Base-by-base conservation (phyloP, 1,140 invertebrate species). In the Acyrthosiphon pisum region DNA sequence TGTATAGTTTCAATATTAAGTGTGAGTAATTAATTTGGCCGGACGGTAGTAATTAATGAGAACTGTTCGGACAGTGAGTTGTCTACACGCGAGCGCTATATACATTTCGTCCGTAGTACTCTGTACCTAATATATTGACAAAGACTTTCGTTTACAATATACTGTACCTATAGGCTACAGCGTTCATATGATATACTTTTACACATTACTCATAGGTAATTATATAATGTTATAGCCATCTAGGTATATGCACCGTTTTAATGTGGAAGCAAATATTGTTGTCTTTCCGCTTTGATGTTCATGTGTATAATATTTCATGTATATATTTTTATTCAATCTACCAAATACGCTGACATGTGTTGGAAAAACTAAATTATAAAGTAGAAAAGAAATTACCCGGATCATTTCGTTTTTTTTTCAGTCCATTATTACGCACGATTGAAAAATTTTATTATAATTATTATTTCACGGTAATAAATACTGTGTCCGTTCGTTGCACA, bases 11-110 rank as follows among this genome's bases (percentile, higher is more conserved):
- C 22, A 37, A 35, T 89, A 89, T 50, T 50, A 90, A 50, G 56
- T 30, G 56, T 53, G 53, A 1, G 35, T 90, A 90, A 90, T 90
- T 90, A 68, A 90, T 90, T 90, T 90, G 30, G 23, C 14, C 53
- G 35, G 50, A 90, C 35, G 1, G 14, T 11, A 56, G 26, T 68
- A 35, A 26, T 90, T 60, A 41, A 90, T 37, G 89, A 90, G 41
- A 41, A 37, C 48, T 4, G 53, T 30, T 26, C 37, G 89, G 88
- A 41, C 50, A 90, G 50, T 90, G 26, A 53, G 53, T 90, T 68
- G 53, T 44, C 89, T 90, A n/a, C 30, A 18, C 3, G 48, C 41
- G 37, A 23, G 53, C 22, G 30, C 44, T 9, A 26, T 50, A 22
- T 90, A 56, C 88, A 30, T 68, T 53, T 90, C 53, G 23, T 84